Conservation (phyloP, 2,888 invertebrate genomes). For the Boloria selene region DNA sequence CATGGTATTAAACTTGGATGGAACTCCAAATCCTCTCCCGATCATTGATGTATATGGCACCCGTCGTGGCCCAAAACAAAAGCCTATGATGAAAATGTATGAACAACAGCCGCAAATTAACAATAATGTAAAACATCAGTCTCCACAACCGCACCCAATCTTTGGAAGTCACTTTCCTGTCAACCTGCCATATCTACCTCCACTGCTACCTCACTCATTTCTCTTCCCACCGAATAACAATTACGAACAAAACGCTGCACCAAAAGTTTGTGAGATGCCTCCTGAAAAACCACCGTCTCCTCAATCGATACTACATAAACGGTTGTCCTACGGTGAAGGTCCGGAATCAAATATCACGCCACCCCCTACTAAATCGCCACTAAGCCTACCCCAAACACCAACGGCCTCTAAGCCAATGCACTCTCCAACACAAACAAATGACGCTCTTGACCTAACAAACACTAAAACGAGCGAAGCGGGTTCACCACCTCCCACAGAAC, state of each 20-base stretch:
- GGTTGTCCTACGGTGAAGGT: conserved; percentile 62
- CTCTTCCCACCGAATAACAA: conserved; percentile 77
- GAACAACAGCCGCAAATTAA: conserved; percentile 58
- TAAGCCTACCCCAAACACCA: conserved; percentile 57
- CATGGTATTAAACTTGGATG: conserved; percentile 94
- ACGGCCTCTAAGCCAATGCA: conserved; percentile 45
- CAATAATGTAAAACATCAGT: conserved; percentile 53
- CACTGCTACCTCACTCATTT: conserved; percentile 75
- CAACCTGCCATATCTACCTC: conserved; percentile 72
- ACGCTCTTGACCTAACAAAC: conserved; percentile 83
- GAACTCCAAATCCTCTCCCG: conserved; percentile 92
- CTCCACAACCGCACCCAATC: conserved; percentile 63
- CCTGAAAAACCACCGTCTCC: conserved; percentile 60
- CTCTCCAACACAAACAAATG: conserved; percentile 54
- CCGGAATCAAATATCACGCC: conserved; percentile 50
- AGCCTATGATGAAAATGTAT: conserved; percentile 66
- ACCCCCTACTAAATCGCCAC: conserved; percentile 59
- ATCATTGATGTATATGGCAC: conserved; percentile 96
- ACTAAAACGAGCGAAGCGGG: conserved; percentile 71
- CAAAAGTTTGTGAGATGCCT: conserved; percentile 54
- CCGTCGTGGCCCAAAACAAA: conserved; percentile 91
- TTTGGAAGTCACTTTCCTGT: conserved; percentile 74
- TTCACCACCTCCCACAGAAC: conserved; percentile 58
- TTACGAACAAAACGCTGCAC: conserved; percentile 63
- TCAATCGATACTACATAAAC: conserved; percentile 68